Evolutionary conservation across 2,113 vertebrate species (phyloP).

Genomic region (Xiphorhynchus elegans): DNA sequence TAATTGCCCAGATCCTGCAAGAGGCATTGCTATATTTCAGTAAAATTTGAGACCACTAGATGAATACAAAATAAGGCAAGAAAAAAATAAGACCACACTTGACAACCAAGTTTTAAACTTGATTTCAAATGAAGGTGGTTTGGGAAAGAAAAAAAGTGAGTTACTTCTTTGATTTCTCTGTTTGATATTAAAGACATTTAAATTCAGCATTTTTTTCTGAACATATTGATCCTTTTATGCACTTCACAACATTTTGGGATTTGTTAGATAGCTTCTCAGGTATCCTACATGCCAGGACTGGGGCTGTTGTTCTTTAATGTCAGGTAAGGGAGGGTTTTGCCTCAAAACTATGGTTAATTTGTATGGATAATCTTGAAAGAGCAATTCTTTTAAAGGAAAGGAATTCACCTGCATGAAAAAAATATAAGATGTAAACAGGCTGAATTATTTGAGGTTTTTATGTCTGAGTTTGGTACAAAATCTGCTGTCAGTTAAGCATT

Average conservation of each 20-base stretch:
- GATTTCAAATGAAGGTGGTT: not conserved
- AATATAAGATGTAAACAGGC: not conserved
- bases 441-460: not conserved
- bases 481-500: not conserved
- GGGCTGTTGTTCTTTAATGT: not conserved
- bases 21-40: not conserved
- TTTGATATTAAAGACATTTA: not conserved
- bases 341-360: not conserved
- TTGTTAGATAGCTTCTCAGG: not conserved
- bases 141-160: not conserved
- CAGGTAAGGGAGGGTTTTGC: not conserved
- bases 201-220: not conserved
- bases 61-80: not conserved
- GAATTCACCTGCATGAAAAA: not conserved
- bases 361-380: not conserved
- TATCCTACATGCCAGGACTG: not conserved
- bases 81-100: not conserved
- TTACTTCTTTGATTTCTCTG: not conserved
- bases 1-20: not conserved
- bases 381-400: not conserved
- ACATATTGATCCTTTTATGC: not conserved
- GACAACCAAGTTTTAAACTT: not conserved
- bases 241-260: not conserved
- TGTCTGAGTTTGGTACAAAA: not conserved
- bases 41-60: not conserved